Base-by-base conservation (phyloP, 2,797 vertebrate species). In the Gobionotothen gibberifrons region DNA sequence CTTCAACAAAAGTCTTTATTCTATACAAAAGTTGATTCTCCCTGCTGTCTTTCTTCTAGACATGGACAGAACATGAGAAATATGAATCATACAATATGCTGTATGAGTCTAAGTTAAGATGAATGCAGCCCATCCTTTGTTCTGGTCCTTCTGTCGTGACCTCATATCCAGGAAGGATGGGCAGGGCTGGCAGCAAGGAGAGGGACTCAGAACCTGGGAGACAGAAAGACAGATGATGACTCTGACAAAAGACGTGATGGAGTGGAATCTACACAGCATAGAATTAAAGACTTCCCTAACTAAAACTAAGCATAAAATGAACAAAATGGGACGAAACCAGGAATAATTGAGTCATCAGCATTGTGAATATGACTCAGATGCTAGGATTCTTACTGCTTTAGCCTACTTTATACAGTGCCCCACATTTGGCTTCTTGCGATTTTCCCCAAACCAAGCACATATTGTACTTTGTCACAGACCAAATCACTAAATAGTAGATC, bases 111-210 rank as follows among this genome's bases (percentile, higher is more conserved):
- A 63, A 60, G 59, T 75, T 55, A 67, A 51, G 62, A 81, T 72
- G 84, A 71, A 65, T 71, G 72, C 72, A 77, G 79, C 66, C 79
- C 80, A 80, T 87, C 85, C 87, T 90, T 90, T 90, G 85, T 90
- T 91, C 87, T 86, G 72, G 62, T 85, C 76, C 55, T 72, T 74
- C 63, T 85, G 74, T 74, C 54, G 51, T 89, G 90, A 92, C 87
- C 82, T 92, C 86, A 90, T 81, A 79, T 89, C 79, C 92, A 91
- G 93, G 92, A 93, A 93, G 93, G 91, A 93, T 93, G 90, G 92
- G 93, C 82, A 87, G 91, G 90, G 90, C 90, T 87, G 82, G 78
- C 56, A 84, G 76, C 36, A 42, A 72, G 54, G 40, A 79, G 63
- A 69, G 47, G 66, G 62, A 67, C 59, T 63, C 21, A 3, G 42